Percentiles rank a stretch among this genome's conserved stretches.
These are phyloP conservation scores for Calliopum simillimum DNA, from an alignment of 2,888 invertebrate species.

Conservation along the genomic window DNA sequence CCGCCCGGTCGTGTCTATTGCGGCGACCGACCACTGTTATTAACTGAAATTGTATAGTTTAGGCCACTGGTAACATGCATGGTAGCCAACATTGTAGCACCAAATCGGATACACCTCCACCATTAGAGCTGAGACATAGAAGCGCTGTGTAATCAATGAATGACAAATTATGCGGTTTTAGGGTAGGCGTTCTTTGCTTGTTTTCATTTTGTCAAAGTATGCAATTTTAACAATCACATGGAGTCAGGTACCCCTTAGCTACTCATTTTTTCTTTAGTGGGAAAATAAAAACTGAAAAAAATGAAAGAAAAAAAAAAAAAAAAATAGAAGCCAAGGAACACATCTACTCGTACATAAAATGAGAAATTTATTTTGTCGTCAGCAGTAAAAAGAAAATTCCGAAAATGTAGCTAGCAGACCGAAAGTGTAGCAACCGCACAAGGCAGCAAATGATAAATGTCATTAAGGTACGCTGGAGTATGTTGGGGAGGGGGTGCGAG, in stretches of 20 bases:
- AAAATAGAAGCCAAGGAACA: too few relatives aligned
- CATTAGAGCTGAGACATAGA: conserved; percentile 1
- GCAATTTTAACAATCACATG: conserved; percentile 16
- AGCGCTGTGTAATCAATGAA: conserved; percentile 26
- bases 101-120: conserved; percentile 19
- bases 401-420: background rate
- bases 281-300: conserved; percentile 8
- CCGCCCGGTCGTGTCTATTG: background rate
- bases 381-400: background rate
- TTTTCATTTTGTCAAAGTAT: background rate
- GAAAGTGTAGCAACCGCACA: background rate
- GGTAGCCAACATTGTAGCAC: background rate
- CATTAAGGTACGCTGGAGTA: conserved; percentile 20
- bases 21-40: conserved; percentile 21
- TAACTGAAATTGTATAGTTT: conserved; percentile 31
- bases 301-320: background rate
- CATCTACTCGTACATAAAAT: conserved; percentile 15
- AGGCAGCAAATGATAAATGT: conserved; percentile 31
- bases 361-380: conserved; percentile 8
- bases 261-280: background rate
- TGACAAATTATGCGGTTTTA: conserved; percentile 30
- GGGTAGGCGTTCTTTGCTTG: conserved; percentile 6
- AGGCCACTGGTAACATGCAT: background rate
- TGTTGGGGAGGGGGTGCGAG: background rate
- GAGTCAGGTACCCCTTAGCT: background rate